These are phyloP conservation scores for Galleria mellonella DNA, from an alignment of 1,140 invertebrate species.

Conservation along the genomic window DNA sequence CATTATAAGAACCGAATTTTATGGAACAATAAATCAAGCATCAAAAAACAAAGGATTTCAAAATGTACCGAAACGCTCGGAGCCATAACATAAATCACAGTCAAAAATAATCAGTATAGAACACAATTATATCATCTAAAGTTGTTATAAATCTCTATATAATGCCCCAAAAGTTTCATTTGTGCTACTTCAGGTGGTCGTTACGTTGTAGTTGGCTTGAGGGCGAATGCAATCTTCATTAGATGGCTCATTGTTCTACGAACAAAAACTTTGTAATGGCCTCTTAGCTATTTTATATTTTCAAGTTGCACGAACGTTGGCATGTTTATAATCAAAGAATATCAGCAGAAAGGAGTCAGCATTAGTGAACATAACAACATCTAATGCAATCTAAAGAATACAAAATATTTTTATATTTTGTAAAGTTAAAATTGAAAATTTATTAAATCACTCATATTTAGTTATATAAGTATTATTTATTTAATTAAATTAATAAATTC, in stretches of 20 bases:
- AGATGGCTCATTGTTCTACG: conserved; percentile 35
- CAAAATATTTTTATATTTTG: no score
- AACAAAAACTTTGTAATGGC: background rate
- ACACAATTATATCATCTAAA: conserved; percentile 49
- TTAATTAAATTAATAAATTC: no score
- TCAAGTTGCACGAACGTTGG: no score
- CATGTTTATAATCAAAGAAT: no score
- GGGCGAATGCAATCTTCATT: conserved; percentile 65
- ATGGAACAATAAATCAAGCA: conserved; percentile 2
- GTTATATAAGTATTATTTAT: no score
- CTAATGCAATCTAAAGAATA: no score
- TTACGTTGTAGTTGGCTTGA: conserved; percentile 42
- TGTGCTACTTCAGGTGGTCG: conserved; percentile 66
- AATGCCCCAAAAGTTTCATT: conserved; percentile 45
- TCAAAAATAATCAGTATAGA: conserved; percentile 39
- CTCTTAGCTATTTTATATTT: no score
- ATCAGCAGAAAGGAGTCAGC: no score
- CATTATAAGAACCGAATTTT: background rate
- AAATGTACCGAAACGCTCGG: conserved; percentile 21
- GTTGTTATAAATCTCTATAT: conserved; percentile 64
- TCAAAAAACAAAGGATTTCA: conserved; percentile 14
- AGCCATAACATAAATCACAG: conserved; percentile 55
- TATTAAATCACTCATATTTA: no score
- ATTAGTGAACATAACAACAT: no score
- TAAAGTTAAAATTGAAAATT: no score